Evolutionary conservation across 37 sponge, comb jelly and placozoan species (phyloP).

Genomic region (Haliclona indistincta): DNA sequence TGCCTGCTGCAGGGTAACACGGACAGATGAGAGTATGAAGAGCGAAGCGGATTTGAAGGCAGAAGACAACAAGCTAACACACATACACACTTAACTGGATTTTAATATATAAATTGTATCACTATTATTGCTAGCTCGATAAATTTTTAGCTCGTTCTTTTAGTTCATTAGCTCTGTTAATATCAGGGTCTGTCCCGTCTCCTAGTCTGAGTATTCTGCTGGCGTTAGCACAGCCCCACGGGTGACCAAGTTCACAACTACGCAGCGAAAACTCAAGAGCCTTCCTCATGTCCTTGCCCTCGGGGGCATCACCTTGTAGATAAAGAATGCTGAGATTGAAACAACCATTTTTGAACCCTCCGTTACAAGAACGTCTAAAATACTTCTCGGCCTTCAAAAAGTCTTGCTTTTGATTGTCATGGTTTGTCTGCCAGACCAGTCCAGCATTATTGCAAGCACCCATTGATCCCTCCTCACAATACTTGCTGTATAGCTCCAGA

Average conservation of each 20-base stretch:
- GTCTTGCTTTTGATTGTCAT: conserved; percentile 9
- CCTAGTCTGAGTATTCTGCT: conserved; percentile 43
- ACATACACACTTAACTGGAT: not conserved
- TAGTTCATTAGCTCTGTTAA: conserved; percentile 13
- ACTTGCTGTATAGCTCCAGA: conserved; percentile 14
- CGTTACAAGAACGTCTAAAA: conserved; percentile 29
- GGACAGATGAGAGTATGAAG: too few relatives aligned
- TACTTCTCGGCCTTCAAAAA: conserved; percentile 8
- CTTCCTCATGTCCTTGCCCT: conserved; percentile 46
- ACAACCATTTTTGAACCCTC: conserved; percentile 47
- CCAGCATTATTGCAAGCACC: conserved; percentile 72
- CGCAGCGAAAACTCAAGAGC: conserved; percentile 37
- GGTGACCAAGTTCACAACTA: conserved; percentile 58
- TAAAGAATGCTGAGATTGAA: conserved; percentile 55
- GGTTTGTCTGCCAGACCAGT: conserved; percentile 32
- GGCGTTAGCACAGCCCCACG: conserved; percentile 63
- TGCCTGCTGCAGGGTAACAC: too few relatives aligned
- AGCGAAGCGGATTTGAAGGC: too few relatives aligned
- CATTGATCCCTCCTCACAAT: conserved; percentile 23
- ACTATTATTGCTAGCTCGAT: not conserved
- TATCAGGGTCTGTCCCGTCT: conserved; percentile 32
- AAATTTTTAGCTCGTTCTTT: conserved; percentile 30
- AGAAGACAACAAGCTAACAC: too few relatives aligned
- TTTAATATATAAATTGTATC: not conserved
- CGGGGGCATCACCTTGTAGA: conserved; percentile 24